Evolutionary conservation across 1,140 invertebrate genomes (phyloP), one percentile per base, ranked within the genome.

Genomic region (Mycetomoellerius zeteki): DNA sequence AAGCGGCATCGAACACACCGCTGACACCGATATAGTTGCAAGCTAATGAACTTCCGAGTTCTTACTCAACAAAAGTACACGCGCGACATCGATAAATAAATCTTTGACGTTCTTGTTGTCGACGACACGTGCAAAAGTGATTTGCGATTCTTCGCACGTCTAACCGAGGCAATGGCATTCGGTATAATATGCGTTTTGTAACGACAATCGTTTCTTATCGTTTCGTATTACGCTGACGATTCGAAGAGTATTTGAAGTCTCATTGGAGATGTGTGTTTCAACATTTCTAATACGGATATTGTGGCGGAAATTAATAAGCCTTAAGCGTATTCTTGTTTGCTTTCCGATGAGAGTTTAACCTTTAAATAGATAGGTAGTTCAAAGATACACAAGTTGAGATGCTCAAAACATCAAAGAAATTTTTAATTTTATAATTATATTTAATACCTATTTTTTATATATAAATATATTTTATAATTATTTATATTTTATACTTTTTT

Each of bases 21-120:
- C 50, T 43, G 24, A 50, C 52, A 43, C 24, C 47, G n/a, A 84
- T 50, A 58, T 73, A 65, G 56, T 60, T 52, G 81, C 69, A 21
- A 43, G 24, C 54, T 88, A 88, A 89, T 84, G 73, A 88, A 75
- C 72, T 47, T 37, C 30, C 58, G 73, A 52, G 7, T 69, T 73
- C 72, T 89, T 71, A 24, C 19, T 50, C 56, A 67, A 54, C 43
- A 12, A 1, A 27, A 7, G 19, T n/a, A 4, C 43, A 6, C 27
- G 60, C 16, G 47, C 21, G 30, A 73, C 86, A 50, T 88, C 73
- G 47, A 21, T 21, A 54, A 27, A 75, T n/a, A 27, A 58, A 67
- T 72, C 16, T 30, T 21, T 24, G 12, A 7, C 6, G 19, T 21
- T n/a, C 56, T 75, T 21, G 5, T 64, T 30, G 47, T 54, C 43